These are phyloP conservation scores for Trematocara variabile DNA, from an alignment of 2,113 vertebrate genomes.

Conservation along the genomic window DNA sequence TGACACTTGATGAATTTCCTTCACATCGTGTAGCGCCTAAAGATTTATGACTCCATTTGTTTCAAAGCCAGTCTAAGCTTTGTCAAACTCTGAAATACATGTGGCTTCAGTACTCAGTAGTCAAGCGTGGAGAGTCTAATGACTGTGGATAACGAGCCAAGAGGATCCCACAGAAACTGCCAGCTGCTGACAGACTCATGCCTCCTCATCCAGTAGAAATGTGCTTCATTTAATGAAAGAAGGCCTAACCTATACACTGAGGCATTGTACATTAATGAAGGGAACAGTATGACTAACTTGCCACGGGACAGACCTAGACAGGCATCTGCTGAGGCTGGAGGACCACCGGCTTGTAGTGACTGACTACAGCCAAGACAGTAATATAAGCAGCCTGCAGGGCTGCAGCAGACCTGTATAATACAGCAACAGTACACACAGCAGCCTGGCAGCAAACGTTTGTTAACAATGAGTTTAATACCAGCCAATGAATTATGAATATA, in stretches of 20 bases:
- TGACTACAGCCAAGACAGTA: slow-evolving; percentile 2
- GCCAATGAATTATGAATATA: not conserved
- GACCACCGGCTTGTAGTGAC: slow-evolving; percentile 18
- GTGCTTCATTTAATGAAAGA: slow-evolving; percentile 7
- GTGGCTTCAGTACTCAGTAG: not conserved
- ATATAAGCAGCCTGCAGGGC: not conserved
- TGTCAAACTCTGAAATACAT: not conserved
- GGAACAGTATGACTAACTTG: slow-evolving; percentile 39
- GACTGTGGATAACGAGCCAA: not conserved
- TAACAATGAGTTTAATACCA: not conserved
- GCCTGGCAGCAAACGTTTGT: not conserved
- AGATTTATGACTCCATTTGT: not conserved
- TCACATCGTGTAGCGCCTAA: not conserved
- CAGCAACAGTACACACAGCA: not conserved
- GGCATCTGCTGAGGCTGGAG: slow-evolving; percentile 41
- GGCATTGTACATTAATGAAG: slow-evolving; percentile 38
- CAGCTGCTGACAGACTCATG: slow-evolving; percentile 7
- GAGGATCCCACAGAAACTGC: not conserved
- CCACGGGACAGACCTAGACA: not conserved
- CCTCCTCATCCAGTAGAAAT: not conserved
- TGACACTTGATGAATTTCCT: not conserved
- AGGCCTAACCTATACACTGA: slow-evolving; percentile 7
- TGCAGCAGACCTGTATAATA: not conserved
- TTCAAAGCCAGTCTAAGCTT: not conserved
- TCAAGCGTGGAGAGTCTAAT: not conserved